These are phyloP conservation scores for Brenthis ino DNA, from an alignment of 2,888 invertebrate genomes.

Conservation along the genomic window DNA sequence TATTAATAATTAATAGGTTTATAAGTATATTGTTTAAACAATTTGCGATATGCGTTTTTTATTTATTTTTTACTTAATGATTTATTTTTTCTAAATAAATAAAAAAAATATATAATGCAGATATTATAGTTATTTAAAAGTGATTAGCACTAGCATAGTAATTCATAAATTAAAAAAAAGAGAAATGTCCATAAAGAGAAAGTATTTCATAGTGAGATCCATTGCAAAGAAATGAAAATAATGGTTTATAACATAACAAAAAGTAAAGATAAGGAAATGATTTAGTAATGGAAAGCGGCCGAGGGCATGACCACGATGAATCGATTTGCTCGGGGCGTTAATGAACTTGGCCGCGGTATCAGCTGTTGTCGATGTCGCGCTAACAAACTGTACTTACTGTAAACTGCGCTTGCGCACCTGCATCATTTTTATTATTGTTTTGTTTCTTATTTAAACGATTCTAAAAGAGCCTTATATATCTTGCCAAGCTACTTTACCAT, in stretches of 20 bases:
- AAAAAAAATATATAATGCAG: too few relatives aligned
- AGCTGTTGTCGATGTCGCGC: slow-evolving; percentile 65
- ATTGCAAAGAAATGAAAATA: slow-evolving; percentile 20
- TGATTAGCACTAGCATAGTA: neutral
- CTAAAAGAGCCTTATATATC: neutral
- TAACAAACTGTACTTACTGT: slow-evolving; percentile 35
- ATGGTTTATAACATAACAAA: slow-evolving; percentile 33
- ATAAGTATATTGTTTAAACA: too few relatives aligned
- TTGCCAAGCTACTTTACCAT: too few relatives aligned
- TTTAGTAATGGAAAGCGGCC: slow-evolving; percentile 60
- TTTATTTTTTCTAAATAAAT: too few relatives aligned
- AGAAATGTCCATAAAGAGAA: slow-evolving; percentile 27
- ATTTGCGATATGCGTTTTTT: too few relatives aligned
- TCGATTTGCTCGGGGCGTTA: slow-evolving; percentile 73
- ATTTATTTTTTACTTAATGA: too few relatives aligned
- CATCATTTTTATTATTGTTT: slow-evolving; percentile 28
- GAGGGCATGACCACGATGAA: slow-evolving; percentile 64
- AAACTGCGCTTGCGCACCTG: slow-evolving; percentile 47
- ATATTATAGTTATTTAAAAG: neutral
- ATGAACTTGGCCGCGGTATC: slow-evolving; percentile 78
- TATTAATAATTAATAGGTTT: too few relatives aligned
- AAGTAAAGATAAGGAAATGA: slow-evolving; percentile 53
- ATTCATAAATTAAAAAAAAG: slow-evolving; percentile 6
- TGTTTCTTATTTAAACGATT: neutral
- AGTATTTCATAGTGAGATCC: slow-evolving; percentile 23